Conservation (phyloP, 2,113 vertebrate species). For the Corythornis cristatus region DNA sequence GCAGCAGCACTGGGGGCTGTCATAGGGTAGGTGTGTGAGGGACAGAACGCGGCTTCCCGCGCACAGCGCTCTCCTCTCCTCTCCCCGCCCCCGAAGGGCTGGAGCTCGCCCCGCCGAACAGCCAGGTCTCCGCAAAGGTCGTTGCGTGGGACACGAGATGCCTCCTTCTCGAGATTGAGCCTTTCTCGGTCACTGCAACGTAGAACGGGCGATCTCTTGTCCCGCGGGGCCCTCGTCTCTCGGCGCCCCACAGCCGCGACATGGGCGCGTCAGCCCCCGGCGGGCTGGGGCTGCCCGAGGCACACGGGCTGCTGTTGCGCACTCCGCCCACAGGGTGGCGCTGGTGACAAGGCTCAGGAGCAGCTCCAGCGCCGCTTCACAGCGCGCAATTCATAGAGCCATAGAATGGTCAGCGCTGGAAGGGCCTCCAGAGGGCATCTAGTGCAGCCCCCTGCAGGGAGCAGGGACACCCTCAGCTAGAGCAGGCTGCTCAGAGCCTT, state of each 20-base stretch:
- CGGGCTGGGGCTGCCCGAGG: accelerated
- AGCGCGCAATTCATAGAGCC: no score
- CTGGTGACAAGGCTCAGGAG: neutral
- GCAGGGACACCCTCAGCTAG: no score
- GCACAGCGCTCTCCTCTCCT: accelerated
- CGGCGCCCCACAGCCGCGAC: neutral
- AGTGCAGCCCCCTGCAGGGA: no score
- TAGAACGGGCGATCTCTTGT: neutral
- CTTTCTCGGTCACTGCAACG: neutral
- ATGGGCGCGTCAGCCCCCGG: neutral
- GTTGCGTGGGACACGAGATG: accelerated
- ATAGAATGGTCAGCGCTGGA: no score
- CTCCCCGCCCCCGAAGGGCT: accelerated
- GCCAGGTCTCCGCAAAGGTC: neutral
- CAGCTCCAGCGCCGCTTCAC: neutral
- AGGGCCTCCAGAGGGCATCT: no score
- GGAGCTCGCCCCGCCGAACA: accelerated
- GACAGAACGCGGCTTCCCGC: neutral
- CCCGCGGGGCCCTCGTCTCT: neutral
- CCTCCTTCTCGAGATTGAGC: neutral
- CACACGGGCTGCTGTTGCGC: neutral
- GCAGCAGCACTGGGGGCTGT: neutral
- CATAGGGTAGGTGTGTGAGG: accelerated
- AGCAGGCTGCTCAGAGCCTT: no score
- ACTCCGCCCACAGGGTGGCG: conserved; percentile 33